Percentiles rank a stretch among this genome's conserved stretches.
Evolutionary conservation across 1,140 invertebrate genomes (phyloP).

Genomic region (Tigriopus japonicus): DNA sequence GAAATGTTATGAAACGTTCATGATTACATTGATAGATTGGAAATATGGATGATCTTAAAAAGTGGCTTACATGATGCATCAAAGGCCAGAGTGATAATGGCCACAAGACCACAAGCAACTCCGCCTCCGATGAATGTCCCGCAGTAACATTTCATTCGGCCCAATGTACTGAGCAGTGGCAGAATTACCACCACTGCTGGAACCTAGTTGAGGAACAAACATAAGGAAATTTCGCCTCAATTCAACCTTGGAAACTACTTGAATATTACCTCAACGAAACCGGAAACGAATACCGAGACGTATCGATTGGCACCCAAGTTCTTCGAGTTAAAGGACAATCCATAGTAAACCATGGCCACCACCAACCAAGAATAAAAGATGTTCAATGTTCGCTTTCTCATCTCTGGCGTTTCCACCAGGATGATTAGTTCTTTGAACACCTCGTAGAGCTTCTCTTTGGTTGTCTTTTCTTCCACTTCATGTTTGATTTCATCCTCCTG

Average conservation of each 20-base stretch:
- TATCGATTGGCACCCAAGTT: constrained; percentile 51
- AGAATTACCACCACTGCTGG: constrained; percentile 9
- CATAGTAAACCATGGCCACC: constrained; percentile 43
- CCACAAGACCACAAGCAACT: constrained; percentile 7
- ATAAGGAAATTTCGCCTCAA: constrained; percentile 17
- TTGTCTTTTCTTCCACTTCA: constrained; percentile 10
- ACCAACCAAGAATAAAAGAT: constrained; percentile 56
- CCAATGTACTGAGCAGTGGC: not conserved
- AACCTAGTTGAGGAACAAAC: no score
- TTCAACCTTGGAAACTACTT: no score
- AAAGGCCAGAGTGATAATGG: constrained; percentile 10
- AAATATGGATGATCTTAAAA: no score
- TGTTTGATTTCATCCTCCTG: constrained; percentile 35
- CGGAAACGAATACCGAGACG: constrained; percentile 50
- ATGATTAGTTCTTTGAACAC: constrained; percentile 4
- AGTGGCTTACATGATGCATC: not conserved
- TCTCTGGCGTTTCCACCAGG: constrained; percentile 39
- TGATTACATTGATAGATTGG: no score
- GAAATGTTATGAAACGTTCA: no score
- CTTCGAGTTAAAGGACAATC: constrained; percentile 53
- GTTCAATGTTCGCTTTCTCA: constrained; percentile 46
- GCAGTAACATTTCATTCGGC: constrained; percentile 13
- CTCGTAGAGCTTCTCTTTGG: constrained; percentile 9
- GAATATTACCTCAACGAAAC: constrained; percentile 37
- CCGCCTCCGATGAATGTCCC: constrained; percentile 8